Evolutionary conservation across 2,888 invertebrate genomes (phyloP).

Genomic region (Heliconius aoede): DNA sequence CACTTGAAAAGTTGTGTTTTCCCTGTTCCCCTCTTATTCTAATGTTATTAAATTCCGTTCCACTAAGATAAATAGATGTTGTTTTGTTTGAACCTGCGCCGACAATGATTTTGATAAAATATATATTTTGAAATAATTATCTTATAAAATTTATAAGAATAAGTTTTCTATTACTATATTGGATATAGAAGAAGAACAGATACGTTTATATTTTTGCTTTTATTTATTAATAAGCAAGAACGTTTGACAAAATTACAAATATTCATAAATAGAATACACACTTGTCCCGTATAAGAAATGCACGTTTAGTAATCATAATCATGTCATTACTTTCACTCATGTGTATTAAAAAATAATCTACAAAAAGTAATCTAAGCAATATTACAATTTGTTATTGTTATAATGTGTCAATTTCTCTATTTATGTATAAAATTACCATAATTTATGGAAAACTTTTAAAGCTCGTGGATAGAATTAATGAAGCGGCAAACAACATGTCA

Average conservation of each 20-base stretch:
- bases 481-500: constrained; percentile 28
- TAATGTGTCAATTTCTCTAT: neutral
- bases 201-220: too few species aligned
- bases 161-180: too few species aligned
- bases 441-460: constrained; percentile 10
- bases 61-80: constrained; percentile 23
- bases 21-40: constrained; percentile 38
- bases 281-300: too few species aligned
- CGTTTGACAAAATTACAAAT: too few species aligned
- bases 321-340: too few species aligned
- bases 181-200: too few species aligned
- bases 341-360: neutral
- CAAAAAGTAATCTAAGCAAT: neutral
- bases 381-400: neutral
- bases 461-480: constrained; percentile 16
- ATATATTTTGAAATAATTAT: too few species aligned
- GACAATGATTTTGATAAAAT: neutral
- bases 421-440: constrained; percentile 2
- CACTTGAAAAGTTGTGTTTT: constrained; percentile 45
- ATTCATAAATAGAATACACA: too few species aligned
- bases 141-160: too few species aligned
- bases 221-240: too few species aligned
- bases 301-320: too few species aligned
- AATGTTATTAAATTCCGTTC: constrained; percentile 34
- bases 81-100: constrained; percentile 11